A percentile compares a stretch with the other conserved stretches of the same genome.
These are phyloP conservation scores for Nephrotoma appendiculata DNA, from an alignment of 2,888 invertebrate genomes.

Conservation along the genomic window DNA sequence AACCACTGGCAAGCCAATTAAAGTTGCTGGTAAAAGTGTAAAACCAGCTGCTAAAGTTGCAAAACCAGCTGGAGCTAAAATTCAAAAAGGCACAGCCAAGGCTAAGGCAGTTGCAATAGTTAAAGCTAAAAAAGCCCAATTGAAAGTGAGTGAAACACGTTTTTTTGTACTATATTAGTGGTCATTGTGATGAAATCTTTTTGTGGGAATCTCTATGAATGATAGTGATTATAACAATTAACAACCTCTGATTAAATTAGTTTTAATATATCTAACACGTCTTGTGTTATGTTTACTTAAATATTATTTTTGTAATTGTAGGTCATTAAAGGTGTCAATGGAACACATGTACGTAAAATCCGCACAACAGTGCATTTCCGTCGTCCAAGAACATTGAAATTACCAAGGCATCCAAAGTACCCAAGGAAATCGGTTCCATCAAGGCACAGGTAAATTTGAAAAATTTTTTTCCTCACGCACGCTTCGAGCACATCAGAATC, in stretches of 20 bases:
- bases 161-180: slow-evolving; percentile 5
- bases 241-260: slow-evolving; percentile 18
- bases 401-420: slow-evolving; percentile 86
- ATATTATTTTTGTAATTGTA: slow-evolving; percentile 23
- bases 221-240: slow-evolving; percentile 23
- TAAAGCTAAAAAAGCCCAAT: slow-evolving; percentile 74
- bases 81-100: slow-evolving; percentile 39
- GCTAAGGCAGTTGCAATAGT: slow-evolving; percentile 42
- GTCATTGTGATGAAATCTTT: slow-evolving; percentile 31
- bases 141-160: slow-evolving; percentile 45
- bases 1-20: slow-evolving; percentile 18
- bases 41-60: slow-evolving; percentile 13
- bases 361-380: slow-evolving; percentile 93
- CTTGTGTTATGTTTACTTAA: background rate
- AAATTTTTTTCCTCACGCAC: background rate
- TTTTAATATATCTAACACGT: background rate
- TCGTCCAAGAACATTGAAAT: slow-evolving; percentile 82
- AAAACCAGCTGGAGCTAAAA: slow-evolving; percentile 35
- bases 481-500: background rate
- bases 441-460: slow-evolving; percentile 61
- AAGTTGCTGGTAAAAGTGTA: slow-evolving; percentile 17
- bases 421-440: slow-evolving; percentile 88
- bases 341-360: slow-evolving; percentile 76
- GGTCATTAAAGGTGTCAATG: slow-evolving; percentile 84
- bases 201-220: slow-evolving; percentile 44